phyloP scores from a whole-genome alignment of 92 coral and sea anemone genomes.

The Zoanthus sansibaricus region DNA sequence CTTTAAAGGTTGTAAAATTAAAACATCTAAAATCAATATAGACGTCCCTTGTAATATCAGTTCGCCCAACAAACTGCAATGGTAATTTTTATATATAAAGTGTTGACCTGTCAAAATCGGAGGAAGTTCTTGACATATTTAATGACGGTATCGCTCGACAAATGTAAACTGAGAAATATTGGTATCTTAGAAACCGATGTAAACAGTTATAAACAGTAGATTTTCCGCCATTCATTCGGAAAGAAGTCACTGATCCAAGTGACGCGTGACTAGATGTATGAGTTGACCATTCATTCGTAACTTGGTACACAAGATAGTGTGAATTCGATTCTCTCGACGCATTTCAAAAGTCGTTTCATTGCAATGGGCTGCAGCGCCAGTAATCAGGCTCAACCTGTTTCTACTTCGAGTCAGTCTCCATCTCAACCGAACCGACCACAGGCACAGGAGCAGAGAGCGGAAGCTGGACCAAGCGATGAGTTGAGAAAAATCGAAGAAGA shows the following conservation, averaged over 20 bases:
- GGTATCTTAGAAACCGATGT: constrained; percentile 34
- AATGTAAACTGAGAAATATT: constrained; percentile 35
- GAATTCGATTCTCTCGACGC: neutral
- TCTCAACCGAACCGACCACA: constrained; percentile 29
- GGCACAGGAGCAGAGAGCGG: constrained; percentile 11
- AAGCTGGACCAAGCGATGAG: constrained; percentile 1
- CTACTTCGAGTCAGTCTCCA: constrained; percentile 44
- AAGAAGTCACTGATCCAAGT: neutral
- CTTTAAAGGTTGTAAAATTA: neutral
- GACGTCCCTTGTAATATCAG: neutral
- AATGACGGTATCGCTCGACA: constrained; percentile 27
- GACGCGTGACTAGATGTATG: constrained; percentile 28
- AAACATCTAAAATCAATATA: neutral
- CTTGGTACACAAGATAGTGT: neutral
- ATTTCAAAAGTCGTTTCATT: constrained; percentile 16
- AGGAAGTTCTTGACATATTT: constrained; percentile 1
- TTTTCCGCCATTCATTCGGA: constrained; percentile 1
- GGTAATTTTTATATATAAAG: neutral
- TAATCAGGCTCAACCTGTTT: constrained; percentile 62
- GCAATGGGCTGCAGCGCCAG: constrained; percentile 87
- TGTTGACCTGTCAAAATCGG: constrained; percentile 31
- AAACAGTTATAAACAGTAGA: constrained; percentile 44
- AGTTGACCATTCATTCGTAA: constrained; percentile 23
- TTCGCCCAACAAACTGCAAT: neutral
- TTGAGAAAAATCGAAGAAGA: neutral